Evolutionary conservation across 2,888 invertebrate genomes (phyloP).

Genomic region (Metalampra italica): DNA sequence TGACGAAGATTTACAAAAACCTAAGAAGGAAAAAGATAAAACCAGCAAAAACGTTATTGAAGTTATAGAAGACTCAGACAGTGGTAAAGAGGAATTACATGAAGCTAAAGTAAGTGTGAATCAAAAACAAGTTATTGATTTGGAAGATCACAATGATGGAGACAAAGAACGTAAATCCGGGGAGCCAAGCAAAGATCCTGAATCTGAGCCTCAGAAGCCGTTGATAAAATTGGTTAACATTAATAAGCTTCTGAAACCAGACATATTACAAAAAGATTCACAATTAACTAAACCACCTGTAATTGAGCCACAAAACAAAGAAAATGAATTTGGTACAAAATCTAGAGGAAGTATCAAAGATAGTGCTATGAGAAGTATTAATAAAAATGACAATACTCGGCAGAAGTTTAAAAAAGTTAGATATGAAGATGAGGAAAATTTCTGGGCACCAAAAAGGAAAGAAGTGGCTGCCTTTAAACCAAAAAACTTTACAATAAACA

Average conservation of each 20-base stretch:
- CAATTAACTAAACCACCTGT: not conserved
- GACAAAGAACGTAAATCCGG: constrained; percentile 5
- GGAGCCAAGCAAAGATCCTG: not conserved
- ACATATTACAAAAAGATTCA: constrained; percentile 24
- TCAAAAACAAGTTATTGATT: constrained; percentile 21
- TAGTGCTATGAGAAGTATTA: constrained; percentile 3
- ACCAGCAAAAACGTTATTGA: not conserved
- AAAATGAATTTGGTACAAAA: constrained; percentile 11
- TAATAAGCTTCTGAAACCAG: constrained; percentile 54
- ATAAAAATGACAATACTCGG: constrained; percentile 8
- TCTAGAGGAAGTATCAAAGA: constrained; percentile 5
- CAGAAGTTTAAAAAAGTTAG: constrained; percentile 6
- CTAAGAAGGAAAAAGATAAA: not conserved
- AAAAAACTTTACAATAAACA: constrained; percentile 42
- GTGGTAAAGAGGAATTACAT: not conserved
- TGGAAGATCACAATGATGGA: constrained; percentile 16
- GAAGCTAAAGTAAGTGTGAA: not conserved
- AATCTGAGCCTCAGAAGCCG: constrained; percentile 27
- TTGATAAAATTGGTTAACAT: constrained; percentile 64
- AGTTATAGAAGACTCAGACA: not conserved
- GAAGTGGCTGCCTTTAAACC: constrained; percentile 49
- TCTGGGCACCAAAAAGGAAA: constrained; percentile 35
- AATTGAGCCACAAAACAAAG: constrained; percentile 10
- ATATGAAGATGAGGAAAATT: constrained; percentile 20
- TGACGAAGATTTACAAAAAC: not conserved